Percentiles rank a stretch among this genome's conserved stretches.
These are phyloP conservation scores for Epinephelus awoara DNA, from an alignment of 2,797 vertebrate species.

Conservation along the genomic window DNA sequence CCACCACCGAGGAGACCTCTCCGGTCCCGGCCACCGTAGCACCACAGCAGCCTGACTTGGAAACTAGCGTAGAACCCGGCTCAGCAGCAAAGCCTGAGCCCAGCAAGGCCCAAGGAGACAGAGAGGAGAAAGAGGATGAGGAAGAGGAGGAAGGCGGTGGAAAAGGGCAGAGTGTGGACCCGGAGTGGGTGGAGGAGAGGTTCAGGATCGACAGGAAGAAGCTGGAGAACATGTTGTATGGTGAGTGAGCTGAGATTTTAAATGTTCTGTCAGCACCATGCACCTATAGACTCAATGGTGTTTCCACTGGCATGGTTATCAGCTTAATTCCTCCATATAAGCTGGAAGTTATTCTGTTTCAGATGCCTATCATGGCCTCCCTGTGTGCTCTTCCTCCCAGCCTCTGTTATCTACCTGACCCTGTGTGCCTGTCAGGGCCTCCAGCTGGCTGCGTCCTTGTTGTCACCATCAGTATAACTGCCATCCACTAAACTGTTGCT, in stretches of 20 bases:
- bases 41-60: slow-evolving; percentile 70
- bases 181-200: slow-evolving; percentile 87
- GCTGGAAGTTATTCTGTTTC: slow-evolving; percentile 3
- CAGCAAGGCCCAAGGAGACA: slow-evolving; percentile 45
- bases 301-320: background rate
- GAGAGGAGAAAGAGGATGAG: slow-evolving; percentile 69
- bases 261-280: background rate
- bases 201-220: slow-evolving; percentile 90
- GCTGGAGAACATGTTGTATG: slow-evolving; percentile 87
- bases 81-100: slow-evolving; percentile 62
- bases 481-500: slow-evolving; percentile 49
- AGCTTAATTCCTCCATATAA: background rate
- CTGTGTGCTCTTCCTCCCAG: slow-evolving; percentile 17
- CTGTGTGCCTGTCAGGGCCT: slow-evolving; percentile 43
- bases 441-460: slow-evolving; percentile 49
- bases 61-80: slow-evolving; percentile 66
- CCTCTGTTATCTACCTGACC: slow-evolving; percentile 57
- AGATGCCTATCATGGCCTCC: slow-evolving; percentile 11
- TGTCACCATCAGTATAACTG: slow-evolving; percentile 52
- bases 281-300: background rate
- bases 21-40: slow-evolving; percentile 53
- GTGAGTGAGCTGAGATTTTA: slow-evolving; percentile 69
- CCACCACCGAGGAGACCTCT: slow-evolving; percentile 69
- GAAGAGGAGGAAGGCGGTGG: slow-evolving; percentile 69
- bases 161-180: slow-evolving; percentile 69